These are phyloP conservation scores for Dendrocincla fuliginosa DNA, from an alignment of 2,797 vertebrate species.

Conservation along the genomic window DNA sequence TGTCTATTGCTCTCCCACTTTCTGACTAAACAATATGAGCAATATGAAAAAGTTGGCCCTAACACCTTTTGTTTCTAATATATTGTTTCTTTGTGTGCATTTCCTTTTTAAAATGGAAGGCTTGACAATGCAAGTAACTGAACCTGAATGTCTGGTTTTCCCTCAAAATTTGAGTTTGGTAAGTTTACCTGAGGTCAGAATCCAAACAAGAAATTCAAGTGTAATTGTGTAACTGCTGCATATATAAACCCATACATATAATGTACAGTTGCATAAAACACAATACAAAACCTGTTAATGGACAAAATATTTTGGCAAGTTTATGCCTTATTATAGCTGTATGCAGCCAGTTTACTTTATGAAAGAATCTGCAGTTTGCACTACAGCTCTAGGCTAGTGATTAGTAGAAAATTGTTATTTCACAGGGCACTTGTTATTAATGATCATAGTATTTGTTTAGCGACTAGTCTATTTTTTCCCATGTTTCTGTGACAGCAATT, in stretches of 20 bases:
- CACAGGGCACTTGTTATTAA: conserved; percentile 32
- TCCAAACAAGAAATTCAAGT: not conserved
- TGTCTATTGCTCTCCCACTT: not conserved
- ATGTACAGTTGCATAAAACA: not conserved
- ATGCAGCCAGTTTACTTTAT: not conserved
- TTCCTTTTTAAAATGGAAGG: not conserved
- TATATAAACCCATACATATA: not conserved
- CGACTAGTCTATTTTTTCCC: conserved; percentile 19
- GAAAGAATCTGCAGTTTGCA: not conserved
- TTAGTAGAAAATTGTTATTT: conserved; percentile 26
- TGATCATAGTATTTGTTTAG: conserved; percentile 20
- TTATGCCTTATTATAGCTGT: not conserved
- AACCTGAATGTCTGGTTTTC: not conserved
- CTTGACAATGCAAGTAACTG: not conserved
- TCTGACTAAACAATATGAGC: not conserved
- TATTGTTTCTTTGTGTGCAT: not conserved
- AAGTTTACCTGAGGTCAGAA: not conserved
- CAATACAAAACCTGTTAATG: not conserved
- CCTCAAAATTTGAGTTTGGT: not conserved
- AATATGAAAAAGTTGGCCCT: not conserved
- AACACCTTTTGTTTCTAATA: not conserved
- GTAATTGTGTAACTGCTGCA: not conserved
- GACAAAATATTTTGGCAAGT: conserved; percentile 5
- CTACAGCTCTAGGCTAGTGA: not conserved
- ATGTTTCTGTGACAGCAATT: not conserved